Evolutionary conservation across 2,113 vertebrate species (phyloP), one percentile per base, ranked within the genome.

Genomic region (Sardina pilchardus): DNA sequence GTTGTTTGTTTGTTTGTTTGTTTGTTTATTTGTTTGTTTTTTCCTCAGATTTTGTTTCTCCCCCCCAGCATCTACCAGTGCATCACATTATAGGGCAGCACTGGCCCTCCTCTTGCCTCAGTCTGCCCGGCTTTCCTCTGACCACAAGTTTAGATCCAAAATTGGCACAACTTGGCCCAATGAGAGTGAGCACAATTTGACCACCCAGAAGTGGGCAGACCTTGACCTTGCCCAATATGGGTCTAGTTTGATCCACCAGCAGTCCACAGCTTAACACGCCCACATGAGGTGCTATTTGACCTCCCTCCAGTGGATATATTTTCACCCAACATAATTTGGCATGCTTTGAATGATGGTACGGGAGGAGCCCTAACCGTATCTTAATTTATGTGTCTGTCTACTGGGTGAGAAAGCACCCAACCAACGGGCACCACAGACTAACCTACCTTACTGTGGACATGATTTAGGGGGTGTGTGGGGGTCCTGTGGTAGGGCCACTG

Each of bases 1-100:
- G 96, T 94, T 36, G 24, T 47, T 88, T 71, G 43, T 85, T 81
- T 90, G n/a, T n/a, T n/a, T n/a, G n/a, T n/a, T n/a, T n/a, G n/a
- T n/a, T n/a, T n/a, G n/a, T n/a, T n/a, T n/a, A n/a, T n/a, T n/a
- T n/a, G n/a, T n/a, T n/a, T n/a, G n/a, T 89, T 91, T 85, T 84
- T 91, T 88, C 88, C 92, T 85, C 87, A 9, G 7, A 71, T 71
- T 19, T 47, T 63, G n/a, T 7, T n/a, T 63, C 26, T 63, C 21
- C 26, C n/a, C 59, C 8, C 6, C n/a, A 6, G 8, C 21, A 63
- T n/a, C 4, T 8, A 24, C 2, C n/a, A 71, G 30, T 8, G 45
- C 26, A 5, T 19, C 67, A 24, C 67, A 24, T 34, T 45, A 30
- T 34, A 78, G 26, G 34, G 71, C 34, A 1, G 71, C 26, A 36